A percentile compares a stretch with the other conserved stretches of the same genome.
Conservation (phyloP, 2,113 vertebrate genomes). For the Macaca nemestrina region DNA sequence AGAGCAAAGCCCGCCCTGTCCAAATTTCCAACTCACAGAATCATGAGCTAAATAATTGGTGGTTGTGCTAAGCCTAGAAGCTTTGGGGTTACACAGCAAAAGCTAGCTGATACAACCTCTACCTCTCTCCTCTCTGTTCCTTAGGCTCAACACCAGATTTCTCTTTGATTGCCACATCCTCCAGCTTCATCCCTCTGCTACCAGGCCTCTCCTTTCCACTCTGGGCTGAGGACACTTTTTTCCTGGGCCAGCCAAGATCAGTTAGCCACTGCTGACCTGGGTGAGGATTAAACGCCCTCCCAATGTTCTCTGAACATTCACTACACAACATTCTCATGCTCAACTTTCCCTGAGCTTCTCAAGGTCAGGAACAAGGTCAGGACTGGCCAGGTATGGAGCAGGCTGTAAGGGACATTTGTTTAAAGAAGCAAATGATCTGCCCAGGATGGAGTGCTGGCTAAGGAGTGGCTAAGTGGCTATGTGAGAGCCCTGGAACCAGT, state of each 20-base stretch:
- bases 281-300: background rate
- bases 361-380: background rate
- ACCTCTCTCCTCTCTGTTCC: background rate
- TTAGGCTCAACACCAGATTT: background rate
- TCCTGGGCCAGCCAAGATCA: background rate
- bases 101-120: background rate
- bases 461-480: background rate
- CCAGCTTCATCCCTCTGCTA: background rate
- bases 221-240: background rate
- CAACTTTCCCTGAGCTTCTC: background rate
- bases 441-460: background rate
- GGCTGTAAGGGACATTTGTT: background rate
- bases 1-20: background rate
- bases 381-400: background rate
- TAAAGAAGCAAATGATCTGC: background rate
- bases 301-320: fast-evolving
- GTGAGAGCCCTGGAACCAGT: background rate
- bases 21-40: background rate
- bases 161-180: background rate
- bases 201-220: background rate
- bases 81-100: background rate
- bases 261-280: background rate
- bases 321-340: background rate
- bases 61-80: background rate
- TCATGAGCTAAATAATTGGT: background rate